A percentile compares a stretch with the other conserved stretches of the same genome.
Conservation (phyloP, 2,797 vertebrate species). For the Anomalospiza imberbis region DNA sequence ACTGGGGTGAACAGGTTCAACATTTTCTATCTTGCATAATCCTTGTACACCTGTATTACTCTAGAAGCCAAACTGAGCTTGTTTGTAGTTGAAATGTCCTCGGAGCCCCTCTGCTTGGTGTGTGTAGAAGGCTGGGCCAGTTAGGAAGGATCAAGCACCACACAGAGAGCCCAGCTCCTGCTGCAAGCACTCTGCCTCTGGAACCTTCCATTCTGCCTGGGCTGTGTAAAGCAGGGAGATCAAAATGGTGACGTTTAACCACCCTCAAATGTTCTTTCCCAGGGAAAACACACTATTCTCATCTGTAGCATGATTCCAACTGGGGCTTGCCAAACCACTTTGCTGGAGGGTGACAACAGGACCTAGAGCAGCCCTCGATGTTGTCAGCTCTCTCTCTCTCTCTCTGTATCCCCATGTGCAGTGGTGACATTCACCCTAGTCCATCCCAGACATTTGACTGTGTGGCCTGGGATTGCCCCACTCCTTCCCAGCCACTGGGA, state of each 20-base stretch:
- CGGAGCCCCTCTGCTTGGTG: rapidly evolving
- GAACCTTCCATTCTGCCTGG: background rate
- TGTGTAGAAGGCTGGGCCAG: background rate
- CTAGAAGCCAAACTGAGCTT: background rate
- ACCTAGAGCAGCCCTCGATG: background rate
- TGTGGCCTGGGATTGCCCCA: background rate
- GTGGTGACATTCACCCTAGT: background rate
- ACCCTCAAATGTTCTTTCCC: background rate
- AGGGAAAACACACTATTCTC: background rate
- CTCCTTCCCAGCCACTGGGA: background rate
- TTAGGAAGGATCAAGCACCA: background rate
- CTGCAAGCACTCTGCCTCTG: background rate
- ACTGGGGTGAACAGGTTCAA: background rate
- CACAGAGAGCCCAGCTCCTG: background rate
- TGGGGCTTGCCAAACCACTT: background rate
- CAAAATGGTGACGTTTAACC: background rate
- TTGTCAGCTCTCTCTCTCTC: background rate
- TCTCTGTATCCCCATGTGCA: background rate
- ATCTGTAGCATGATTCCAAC: background rate
- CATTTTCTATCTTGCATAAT: background rate
- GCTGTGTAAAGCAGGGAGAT: background rate
- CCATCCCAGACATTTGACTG: background rate
- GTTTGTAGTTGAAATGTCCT: background rate
- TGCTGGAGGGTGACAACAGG: background rate
- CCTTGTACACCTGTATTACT: background rate